Conservation (phyloP, 2,888 invertebrate genomes). For the Stegana nigrithorax region DNA sequence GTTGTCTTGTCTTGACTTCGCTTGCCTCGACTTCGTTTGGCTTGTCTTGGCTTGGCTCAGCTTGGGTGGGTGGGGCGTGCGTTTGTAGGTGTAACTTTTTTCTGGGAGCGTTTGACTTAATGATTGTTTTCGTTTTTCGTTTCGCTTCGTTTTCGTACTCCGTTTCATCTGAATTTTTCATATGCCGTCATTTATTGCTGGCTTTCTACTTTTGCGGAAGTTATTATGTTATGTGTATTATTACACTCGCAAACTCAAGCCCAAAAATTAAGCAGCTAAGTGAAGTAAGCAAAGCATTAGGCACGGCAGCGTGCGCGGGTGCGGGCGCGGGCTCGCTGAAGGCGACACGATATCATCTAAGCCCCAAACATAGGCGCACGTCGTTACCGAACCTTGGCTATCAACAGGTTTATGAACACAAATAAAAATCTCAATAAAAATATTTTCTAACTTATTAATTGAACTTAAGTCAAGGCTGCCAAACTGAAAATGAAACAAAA, state of each 20-base stretch:
- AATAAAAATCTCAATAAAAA: conserved; percentile 34
- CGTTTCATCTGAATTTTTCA: too few relatives aligned
- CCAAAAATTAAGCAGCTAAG: background rate
- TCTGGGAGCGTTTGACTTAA: background rate
- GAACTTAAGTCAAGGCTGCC: conserved; percentile 51
- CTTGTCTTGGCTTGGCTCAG: background rate
- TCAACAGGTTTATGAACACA: too few relatives aligned
- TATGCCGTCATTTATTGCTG: too few relatives aligned
- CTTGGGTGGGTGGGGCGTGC: background rate
- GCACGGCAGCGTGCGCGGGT: background rate
- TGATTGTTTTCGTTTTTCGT: too few relatives aligned
- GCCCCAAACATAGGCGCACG: too few relatives aligned
- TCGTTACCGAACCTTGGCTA: too few relatives aligned
- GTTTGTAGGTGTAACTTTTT: conserved; percentile 7
- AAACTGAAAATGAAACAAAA: background rate
- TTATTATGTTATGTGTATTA: background rate
- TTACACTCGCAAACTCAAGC: too few relatives aligned
- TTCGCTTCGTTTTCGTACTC: too few relatives aligned
- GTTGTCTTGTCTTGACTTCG: background rate
- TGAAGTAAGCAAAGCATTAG: background rate
- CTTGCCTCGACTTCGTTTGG: too few relatives aligned
- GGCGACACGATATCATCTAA: too few relatives aligned
- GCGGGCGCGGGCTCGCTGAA: too few relatives aligned
- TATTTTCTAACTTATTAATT: conserved; percentile 48
- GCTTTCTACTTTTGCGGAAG: conserved; percentile 6